Conservation (phyloP, 2,888 invertebrate species). For the Petrophora chlorosata region DNA sequence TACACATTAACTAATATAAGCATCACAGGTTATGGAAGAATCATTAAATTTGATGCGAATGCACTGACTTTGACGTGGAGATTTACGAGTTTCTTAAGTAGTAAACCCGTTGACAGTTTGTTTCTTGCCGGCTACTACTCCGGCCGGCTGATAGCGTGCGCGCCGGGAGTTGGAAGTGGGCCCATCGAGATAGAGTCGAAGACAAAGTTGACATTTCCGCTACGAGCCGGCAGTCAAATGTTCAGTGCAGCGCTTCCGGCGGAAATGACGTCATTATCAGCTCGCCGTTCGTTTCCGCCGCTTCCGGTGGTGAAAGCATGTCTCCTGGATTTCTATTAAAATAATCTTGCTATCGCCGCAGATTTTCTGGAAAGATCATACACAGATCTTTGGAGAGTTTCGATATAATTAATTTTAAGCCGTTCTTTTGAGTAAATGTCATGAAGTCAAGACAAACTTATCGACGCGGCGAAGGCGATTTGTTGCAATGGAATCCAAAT, state of each 20-base stretch:
- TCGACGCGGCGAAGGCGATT: too few species aligned
- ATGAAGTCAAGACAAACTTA: too few species aligned
- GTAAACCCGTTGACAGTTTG: slow-evolving; percentile 1
- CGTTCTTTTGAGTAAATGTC: neutral
- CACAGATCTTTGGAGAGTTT: neutral
- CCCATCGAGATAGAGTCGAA: slow-evolving; percentile 24
- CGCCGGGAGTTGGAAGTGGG: slow-evolving; percentile 1
- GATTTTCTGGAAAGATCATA: neutral
- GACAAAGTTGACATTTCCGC: slow-evolving; percentile 36
- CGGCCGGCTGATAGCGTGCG: slow-evolving; percentile 8
- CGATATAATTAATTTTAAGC: too few species aligned
- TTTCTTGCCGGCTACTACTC: slow-evolving; percentile 3
- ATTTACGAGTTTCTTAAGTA: too few species aligned
- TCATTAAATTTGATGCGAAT: too few species aligned
- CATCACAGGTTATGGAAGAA: too few species aligned
- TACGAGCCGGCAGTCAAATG: slow-evolving; percentile 21
- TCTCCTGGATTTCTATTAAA: slow-evolving; percentile 26
- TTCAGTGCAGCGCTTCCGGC: slow-evolving; percentile 26
- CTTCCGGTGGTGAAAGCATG: slow-evolving; percentile 31
- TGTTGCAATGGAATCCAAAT: too few species aligned
- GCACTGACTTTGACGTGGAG: too few species aligned
- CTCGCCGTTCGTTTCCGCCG: slow-evolving; percentile 32
- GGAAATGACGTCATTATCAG: slow-evolving; percentile 39
- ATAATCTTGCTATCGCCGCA: neutral
- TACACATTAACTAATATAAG: too few species aligned